These are phyloP conservation scores for Sebastes oblongus DNA, from an alignment of 2,797 vertebrate species.

Conservation along the genomic window DNA sequence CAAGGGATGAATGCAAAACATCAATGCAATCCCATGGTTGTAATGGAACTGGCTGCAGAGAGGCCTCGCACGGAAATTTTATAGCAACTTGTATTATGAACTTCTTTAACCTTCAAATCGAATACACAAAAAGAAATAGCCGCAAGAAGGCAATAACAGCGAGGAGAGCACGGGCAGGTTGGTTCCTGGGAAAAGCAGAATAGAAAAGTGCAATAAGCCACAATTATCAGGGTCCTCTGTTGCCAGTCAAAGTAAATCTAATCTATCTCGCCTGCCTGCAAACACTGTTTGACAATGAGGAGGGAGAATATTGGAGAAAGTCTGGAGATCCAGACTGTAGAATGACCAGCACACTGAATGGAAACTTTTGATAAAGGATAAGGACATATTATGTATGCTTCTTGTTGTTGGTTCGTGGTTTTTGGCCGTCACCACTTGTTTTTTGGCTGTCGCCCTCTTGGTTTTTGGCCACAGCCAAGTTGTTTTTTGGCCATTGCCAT, in stretches of 20 bases:
- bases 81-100: constrained; percentile 36
- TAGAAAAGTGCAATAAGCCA: constrained; percentile 64
- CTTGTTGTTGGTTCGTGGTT: not conserved
- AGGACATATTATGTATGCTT: not conserved
- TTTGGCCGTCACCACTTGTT: too few species aligned
- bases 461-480: too few species aligned
- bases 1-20: constrained; percentile 2
- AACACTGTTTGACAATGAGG: constrained; percentile 47
- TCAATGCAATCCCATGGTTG: not conserved
- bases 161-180: constrained; percentile 6
- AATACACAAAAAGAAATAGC: constrained; percentile 55
- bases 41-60: not conserved
- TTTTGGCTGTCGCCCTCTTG: too few species aligned
- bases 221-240: constrained; percentile 58
- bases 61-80: not conserved
- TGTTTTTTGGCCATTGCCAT: too few species aligned
- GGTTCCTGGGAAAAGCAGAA: constrained; percentile 26
- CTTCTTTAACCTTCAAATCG: constrained; percentile 58
- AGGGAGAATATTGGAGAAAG: constrained; percentile 34
- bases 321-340: not conserved
- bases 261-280: constrained; percentile 43
- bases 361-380: not conserved
- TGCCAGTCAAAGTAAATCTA: constrained; percentile 64
- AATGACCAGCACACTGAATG: not conserved
- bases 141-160: constrained; percentile 61